phyloP scores from a whole-genome alignment of 2,797 vertebrate species.

The Podarcis siculus region DNA sequence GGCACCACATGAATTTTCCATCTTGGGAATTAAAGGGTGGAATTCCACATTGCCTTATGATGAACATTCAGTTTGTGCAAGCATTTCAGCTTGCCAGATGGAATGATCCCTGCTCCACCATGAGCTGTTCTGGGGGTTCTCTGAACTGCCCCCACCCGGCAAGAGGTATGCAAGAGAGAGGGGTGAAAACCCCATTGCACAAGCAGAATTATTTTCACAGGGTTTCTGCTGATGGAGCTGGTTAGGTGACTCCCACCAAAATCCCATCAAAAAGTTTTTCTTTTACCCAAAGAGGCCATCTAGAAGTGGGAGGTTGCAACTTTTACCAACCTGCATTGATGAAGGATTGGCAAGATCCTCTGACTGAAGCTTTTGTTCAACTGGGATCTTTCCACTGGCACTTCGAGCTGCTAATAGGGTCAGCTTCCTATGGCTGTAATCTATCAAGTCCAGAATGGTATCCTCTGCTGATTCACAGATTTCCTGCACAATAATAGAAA shows the following conservation, averaged over 20 bases:
- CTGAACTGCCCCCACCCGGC: too few relatives aligned
- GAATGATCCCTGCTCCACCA: too few relatives aligned
- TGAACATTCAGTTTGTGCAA: too few relatives aligned
- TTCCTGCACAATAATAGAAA: constrained; percentile 77
- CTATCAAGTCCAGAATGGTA: constrained; percentile 88
- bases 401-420: constrained; percentile 81
- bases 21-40: not conserved
- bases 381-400: constrained; percentile 21
- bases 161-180: too few relatives aligned
- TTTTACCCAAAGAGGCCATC: not conserved
- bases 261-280: not conserved
- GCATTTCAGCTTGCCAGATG: too few relatives aligned
- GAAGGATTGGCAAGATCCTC: constrained; percentile 55
- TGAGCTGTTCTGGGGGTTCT: too few relatives aligned
- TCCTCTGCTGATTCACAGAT: constrained; percentile 91
- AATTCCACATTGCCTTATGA: too few relatives aligned
- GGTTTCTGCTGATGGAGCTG: too few relatives aligned
- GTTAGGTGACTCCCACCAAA: too few relatives aligned
- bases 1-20: not conserved
- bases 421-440: constrained; percentile 96
- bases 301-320: constrained; percentile 16
- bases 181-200: too few relatives aligned
- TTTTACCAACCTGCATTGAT: constrained; percentile 81
- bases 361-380: constrained; percentile 32
- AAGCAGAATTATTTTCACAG: too few relatives aligned